phyloP scores from a whole-genome alignment of 2,797 vertebrate genomes.

The Peromyscus nudipes region DNA sequence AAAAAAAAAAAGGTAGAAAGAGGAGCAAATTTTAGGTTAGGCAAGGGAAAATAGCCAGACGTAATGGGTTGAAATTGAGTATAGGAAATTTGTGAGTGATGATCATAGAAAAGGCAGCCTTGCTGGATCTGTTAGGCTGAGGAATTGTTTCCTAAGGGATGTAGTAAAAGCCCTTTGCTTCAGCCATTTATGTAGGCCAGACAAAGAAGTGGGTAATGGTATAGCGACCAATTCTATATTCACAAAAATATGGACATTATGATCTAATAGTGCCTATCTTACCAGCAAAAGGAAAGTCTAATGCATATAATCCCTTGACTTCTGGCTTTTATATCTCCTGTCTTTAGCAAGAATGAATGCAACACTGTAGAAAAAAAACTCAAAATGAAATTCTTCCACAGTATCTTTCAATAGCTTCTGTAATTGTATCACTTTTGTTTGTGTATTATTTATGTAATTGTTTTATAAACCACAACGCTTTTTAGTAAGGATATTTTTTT shows the following conservation, averaged over 20 bases:
- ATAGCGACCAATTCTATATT: slow-evolving; percentile 25
- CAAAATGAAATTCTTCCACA: not conserved
- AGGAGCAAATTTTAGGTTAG: slow-evolving; percentile 73
- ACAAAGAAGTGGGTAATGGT: slow-evolving; percentile 59
- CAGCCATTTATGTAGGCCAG: slow-evolving; percentile 66
- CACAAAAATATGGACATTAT: slow-evolving; percentile 78
- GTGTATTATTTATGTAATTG: not conserved
- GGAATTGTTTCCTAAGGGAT: slow-evolving; percentile 63
- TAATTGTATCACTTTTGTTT: not conserved
- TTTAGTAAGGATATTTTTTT: too few species aligned
- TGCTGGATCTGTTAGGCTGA: slow-evolving; percentile 57
- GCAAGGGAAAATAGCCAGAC: slow-evolving; percentile 76
- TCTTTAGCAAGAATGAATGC: slow-evolving; percentile 39
- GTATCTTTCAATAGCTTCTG: not conserved
- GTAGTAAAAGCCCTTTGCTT: slow-evolving; percentile 16
- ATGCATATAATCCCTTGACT: slow-evolving; percentile 58
- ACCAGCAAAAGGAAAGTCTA: slow-evolving; percentile 51
- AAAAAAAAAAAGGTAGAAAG: not conserved
- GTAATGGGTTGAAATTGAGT: slow-evolving; percentile 77
- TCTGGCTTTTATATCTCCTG: slow-evolving; percentile 34
- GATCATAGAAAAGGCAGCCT: slow-evolving; percentile 38
- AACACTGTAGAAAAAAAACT: not conserved
- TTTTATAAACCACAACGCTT: slow-evolving; percentile 24
- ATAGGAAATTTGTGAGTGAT: slow-evolving; percentile 66
- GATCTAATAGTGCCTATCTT: slow-evolving; percentile 64